Evolutionary conservation across 23 tunicate genomes (phyloP), one percentile per base, ranked within the genome.

Genomic region (Trididemnum clinides): DNA sequence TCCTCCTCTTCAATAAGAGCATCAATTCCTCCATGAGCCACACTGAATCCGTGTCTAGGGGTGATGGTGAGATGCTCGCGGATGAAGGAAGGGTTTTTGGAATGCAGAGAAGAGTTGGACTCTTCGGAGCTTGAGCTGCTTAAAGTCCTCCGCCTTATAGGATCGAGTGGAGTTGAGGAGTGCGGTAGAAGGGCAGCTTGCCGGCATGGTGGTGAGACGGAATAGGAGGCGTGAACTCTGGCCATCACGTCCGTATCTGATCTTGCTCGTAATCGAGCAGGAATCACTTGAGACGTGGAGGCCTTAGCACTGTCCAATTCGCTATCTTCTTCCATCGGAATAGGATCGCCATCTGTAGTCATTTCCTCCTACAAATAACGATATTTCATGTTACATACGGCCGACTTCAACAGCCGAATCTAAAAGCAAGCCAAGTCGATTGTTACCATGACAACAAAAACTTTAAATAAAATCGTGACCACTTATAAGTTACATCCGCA

Each of bases 41-140:
- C 96, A 65, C 95, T 91, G 88, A 91, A 91, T 28, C 96, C 96
- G 22, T 86, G 87, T 10, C 99, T 76, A n/a, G 99, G 99, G 26
- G 99, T 96, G 50, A 96, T 96, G 31, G 99, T 96, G 37, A 96
- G 93, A 85, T 96, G 99, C 70, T 96, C 99, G 21, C 99, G 79
- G 71, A 84, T 89, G 32, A 80, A 87, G 19, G 91, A 87, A 34
- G 91, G 85, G 32, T 63, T 74, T 33, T 79, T 37, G 36, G 38
- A 3, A 29, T 49, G 71, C 34, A 71, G 33, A 0, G 82, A 73
- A 25, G 84, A 49, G 44, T 50, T 70, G 25, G 86, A 80, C 18
- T 87, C 91, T 26, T 87, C 91, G 3, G 91, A 87, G 26, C 91
- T 87, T 19, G 91, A 87, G 58, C 91, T 87, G 72, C 50, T 28